phyloP scores from a whole-genome alignment of 2,888 invertebrate species.

The Drosophila kokeensis region DNA sequence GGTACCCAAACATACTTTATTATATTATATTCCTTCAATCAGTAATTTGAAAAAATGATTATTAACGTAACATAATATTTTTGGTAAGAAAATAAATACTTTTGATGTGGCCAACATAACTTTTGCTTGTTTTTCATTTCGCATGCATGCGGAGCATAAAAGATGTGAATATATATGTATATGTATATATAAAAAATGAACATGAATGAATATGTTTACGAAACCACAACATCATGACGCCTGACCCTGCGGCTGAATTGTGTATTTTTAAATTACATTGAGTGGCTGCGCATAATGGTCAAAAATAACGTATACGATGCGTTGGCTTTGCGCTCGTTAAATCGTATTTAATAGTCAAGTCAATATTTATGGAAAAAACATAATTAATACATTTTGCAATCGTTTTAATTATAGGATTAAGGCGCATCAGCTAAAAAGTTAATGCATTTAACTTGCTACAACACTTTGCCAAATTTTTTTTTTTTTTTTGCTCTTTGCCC shows the following conservation, averaged over 20 bases:
- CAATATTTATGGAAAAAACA: constrained; percentile 71
- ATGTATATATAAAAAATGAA: constrained; percentile 16
- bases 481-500: constrained; percentile 29
- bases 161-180: constrained; percentile 20
- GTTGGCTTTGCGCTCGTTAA: constrained; percentile 50
- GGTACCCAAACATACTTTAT: no score
- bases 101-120: neutral
- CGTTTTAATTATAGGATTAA: constrained; percentile 64
- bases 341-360: constrained; percentile 59
- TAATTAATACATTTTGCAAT: constrained; percentile 67
- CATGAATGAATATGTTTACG: constrained; percentile 51
- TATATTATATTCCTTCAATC: accelerated
- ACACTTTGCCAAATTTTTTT: constrained; percentile 2
- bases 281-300: constrained; percentile 29
- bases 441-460: constrained; percentile 59
- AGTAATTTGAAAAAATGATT: neutral
- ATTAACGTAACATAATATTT: neutral
- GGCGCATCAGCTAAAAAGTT: constrained; percentile 53
- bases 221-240: constrained; percentile 28
- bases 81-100: neutral
- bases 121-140: neutral
- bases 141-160: neutral
- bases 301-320: constrained; percentile 53
- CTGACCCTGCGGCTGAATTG: constrained; percentile 18
- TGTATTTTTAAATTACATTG: constrained; percentile 36